Base-by-base conservation (phyloP, 2,797 vertebrate species). In the Carapus acus region DNA sequence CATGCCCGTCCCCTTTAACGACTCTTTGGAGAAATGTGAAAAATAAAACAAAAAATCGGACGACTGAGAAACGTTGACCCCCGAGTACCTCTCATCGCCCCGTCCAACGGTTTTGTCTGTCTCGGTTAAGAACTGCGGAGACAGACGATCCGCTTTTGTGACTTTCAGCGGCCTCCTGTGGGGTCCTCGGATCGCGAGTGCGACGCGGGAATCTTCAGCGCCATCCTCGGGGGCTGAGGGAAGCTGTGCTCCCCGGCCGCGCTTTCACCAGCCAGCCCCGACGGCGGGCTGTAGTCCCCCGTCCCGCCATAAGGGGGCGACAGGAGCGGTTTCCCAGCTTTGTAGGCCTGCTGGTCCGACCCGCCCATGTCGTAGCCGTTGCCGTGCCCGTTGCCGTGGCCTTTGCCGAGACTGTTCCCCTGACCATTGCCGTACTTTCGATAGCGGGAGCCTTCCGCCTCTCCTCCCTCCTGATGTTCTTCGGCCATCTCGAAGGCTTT, bases 361-460 rank as follows among this genome's bases (percentile, higher is more conserved):
- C 62, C 21, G 1, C 69, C 70, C 42, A 78, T 70, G 44, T 86
- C 34, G 29, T 91, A 92, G 8, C 90, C 87, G 0, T 90, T 90
- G 45, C 88, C 85, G 13, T 86, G 83, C 63, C 90, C 88, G 21
- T 90, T 92, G 39, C 78, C 68, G 1, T 71, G 82, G 61, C 89
- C 87, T 47, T 90, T 69, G 66, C 85, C 58, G 47, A 90, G 92
- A 68, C 54, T 72, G 85, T 91, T 92, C 70, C 86, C 72, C 42
- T 90, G 87, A 75, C 91, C 88, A 9, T 92, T 93, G 55, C 83
- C 82, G 49, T 88, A 93, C 81, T 94, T 94, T 79, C 91, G 87
- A 71, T 92, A 94, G 69, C 90, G 89, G 0, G 82, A 72, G 24
- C 65, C 81, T 23, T 86, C 86, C 13, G 50, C 73, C 18, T 80